Percentiles rank a stretch among this genome's conserved stretches.
phyloP scores from a whole-genome alignment of 2,113 vertebrate species.

The Pluvialis apricaria region DNA sequence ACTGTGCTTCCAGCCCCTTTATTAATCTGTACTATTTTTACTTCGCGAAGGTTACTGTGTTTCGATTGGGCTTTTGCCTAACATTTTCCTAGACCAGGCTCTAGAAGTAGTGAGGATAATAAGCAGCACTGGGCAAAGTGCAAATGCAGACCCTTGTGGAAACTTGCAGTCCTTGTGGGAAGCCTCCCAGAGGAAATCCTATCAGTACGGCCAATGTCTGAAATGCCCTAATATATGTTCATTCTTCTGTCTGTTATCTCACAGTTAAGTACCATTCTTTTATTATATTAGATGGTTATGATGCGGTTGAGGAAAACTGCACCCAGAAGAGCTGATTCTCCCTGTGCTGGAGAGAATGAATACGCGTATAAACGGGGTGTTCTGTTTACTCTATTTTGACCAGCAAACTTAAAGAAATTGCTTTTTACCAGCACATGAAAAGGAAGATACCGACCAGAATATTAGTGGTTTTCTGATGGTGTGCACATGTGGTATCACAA shows the following conservation, averaged over 20 bases:
- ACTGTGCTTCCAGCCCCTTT: not conserved
- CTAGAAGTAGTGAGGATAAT: not conserved
- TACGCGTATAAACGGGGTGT: no score
- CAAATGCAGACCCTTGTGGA: constrained; percentile 1
- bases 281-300: not conserved
- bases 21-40: not conserved
- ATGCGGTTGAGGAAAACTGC: not conserved
- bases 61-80: constrained; percentile 8
- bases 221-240: not conserved
- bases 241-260: not conserved
- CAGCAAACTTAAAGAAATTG: not conserved
- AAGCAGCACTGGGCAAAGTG: not conserved
- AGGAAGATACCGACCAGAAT: not conserved
- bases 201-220: not conserved
- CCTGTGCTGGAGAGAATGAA: not conserved
- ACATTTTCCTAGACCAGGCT: not conserved
- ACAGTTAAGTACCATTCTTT: not conserved
- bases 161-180: not conserved
- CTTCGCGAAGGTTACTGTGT: constrained; percentile 15
- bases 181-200: not conserved
- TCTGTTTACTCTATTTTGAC: not conserved
- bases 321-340: not conserved
- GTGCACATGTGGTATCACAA: not conserved
- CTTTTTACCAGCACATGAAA: not conserved
- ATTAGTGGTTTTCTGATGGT: not conserved